Conservation (phyloP, 2,888 invertebrate genomes). For the Tachina lurida region DNA sequence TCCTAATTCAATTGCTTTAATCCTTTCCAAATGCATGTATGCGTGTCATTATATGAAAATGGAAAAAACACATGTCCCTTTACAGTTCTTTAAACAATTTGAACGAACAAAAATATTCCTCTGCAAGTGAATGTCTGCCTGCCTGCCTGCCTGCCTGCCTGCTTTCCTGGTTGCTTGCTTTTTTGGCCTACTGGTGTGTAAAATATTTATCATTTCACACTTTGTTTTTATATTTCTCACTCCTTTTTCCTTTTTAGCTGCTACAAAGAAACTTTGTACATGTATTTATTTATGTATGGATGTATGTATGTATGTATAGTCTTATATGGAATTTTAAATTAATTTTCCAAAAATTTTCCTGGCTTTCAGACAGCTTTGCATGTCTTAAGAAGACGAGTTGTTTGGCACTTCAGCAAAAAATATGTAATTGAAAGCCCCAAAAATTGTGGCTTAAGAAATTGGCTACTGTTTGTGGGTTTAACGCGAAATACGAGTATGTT, state of each 20-base stretch:
- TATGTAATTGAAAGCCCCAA: not conserved
- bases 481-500: no score
- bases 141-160: no score
- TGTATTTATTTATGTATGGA: no score
- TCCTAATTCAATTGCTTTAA: conserved; percentile 31
- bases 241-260: no score
- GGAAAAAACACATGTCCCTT: conserved; percentile 47
- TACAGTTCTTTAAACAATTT: conserved; percentile 52
- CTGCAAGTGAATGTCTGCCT: not conserved
- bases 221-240: not conserved
- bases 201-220: conserved; percentile 13
- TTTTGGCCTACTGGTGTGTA: conserved; percentile 4
- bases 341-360: not conserved
- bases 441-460: no score
- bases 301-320: not conserved
- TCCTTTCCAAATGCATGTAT: conserved; percentile 14
- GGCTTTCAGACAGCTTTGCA: not conserved
- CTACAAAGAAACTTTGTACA: not conserved
- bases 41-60: conserved; percentile 42
- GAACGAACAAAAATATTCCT: conserved; percentile 34
- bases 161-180: not conserved
- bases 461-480: no score
- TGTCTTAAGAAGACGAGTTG: not conserved
- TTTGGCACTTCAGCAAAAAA: not conserved
- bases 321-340: conserved; percentile 6